phyloP scores from a whole-genome alignment of 2,113 vertebrate genomes.

The Larimichthys polyactis region DNA sequence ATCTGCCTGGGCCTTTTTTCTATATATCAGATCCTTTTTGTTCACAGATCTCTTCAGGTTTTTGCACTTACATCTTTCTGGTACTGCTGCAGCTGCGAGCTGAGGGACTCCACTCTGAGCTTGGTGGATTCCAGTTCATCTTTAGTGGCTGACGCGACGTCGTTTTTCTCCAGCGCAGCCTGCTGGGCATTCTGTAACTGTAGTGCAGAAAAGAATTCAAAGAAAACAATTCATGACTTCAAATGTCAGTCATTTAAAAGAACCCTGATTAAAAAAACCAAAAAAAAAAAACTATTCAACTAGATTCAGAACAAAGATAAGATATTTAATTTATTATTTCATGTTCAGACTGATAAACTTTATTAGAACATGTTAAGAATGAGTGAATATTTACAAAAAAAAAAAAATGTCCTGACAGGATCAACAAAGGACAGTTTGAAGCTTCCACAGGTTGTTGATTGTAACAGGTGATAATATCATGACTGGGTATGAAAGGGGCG shows the following conservation, averaged over 20 bases:
- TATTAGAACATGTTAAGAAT: no score
- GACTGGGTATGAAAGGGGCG: no score
- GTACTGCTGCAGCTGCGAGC: slow-evolving; percentile 80
- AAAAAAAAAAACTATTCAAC: no score
- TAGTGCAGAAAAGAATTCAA: neutral
- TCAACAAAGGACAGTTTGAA: no score
- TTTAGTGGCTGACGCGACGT: slow-evolving; percentile 75
- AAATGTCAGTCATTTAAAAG: neutral
- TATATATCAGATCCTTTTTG: neutral
- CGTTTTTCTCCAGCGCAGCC: slow-evolving; percentile 78
- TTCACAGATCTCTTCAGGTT: neutral
- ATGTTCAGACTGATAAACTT: no score
- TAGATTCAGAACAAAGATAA: no score
- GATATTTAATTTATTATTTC: no score
- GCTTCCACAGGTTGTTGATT: no score
- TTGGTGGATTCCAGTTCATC: slow-evolving; percentile 84
- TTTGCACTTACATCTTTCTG: slow-evolving; percentile 81
- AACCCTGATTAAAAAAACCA: no score
- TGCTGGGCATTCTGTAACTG: slow-evolving; percentile 88
- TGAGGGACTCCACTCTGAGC: slow-evolving; percentile 77
- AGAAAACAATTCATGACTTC: neutral
- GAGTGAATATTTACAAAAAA: no score
- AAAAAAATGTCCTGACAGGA: no score
- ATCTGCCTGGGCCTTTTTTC: neutral
- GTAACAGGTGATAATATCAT: no score